A percentile compares a stretch with the other conserved stretches of the same genome.
phyloP scores from a whole-genome alignment of 2,888 invertebrate genomes.

The Amiota communis region DNA sequence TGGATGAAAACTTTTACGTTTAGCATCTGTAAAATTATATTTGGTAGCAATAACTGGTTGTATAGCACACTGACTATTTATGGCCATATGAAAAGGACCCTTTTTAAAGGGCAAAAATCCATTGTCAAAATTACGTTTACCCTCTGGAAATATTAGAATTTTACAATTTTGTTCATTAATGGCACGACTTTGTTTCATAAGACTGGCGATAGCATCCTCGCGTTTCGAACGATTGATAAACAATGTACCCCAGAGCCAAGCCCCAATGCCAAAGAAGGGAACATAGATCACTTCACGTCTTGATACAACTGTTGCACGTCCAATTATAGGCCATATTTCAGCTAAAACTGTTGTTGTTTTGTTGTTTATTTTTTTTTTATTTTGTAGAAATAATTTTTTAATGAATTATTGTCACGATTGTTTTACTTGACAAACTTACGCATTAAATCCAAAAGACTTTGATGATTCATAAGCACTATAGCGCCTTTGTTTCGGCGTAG shows the following conservation, averaged over 20 bases:
- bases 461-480: conserved; percentile 90
- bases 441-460: conserved; percentile 88
- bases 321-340: conserved; percentile 86
- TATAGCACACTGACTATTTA: conserved; percentile 87
- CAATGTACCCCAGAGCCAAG: conserved; percentile 91
- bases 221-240: conserved; percentile 88
- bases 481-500: conserved; percentile 83
- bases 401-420: background rate
- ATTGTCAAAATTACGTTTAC: conserved; percentile 85
- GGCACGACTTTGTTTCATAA: conserved; percentile 49
- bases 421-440: conserved; percentile 76
- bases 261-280: conserved; percentile 88
- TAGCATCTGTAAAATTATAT: conserved; percentile 82
- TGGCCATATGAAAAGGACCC: conserved; percentile 95
- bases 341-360: conserved; percentile 76
- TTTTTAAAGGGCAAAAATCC: conserved; percentile 93
- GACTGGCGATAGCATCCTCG: conserved; percentile 77
- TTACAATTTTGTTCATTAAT: conserved; percentile 81
- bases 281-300: conserved; percentile 88
- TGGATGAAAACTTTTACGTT: conserved; percentile 79
- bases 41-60: conserved; percentile 91
- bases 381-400: background rate
- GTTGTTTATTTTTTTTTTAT: background rate
- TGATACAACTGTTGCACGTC: conserved; percentile 85
- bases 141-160: conserved; percentile 93